phyloP scores from a whole-genome alignment of 2,888 invertebrate genomes.

The Adineta ricciae region DNA sequence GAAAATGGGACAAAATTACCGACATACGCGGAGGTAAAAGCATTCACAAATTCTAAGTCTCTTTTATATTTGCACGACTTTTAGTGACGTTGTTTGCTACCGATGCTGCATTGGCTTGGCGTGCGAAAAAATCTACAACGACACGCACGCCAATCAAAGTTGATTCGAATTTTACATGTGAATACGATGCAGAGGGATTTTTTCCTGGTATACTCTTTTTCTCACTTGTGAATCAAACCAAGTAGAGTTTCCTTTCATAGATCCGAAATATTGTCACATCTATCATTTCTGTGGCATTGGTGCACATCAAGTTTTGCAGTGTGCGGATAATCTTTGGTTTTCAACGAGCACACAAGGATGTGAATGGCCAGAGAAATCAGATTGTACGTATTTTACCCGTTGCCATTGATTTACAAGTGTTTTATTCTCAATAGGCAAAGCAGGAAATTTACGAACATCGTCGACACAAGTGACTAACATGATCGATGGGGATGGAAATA shows the following conservation, averaged over 20 bases:
- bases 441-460: constrained; percentile 18
- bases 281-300: constrained; percentile 33
- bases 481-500: constrained; percentile 21
- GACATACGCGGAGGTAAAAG: constrained; percentile 29
- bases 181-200: constrained; percentile 33
- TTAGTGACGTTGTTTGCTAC: constrained; percentile 31
- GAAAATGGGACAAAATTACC: constrained; percentile 31
- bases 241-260: too few relatives aligned
- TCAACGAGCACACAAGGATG: constrained; percentile 21
- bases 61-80: neutral
- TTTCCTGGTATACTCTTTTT: constrained; percentile 14
- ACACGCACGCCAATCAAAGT: constrained; percentile 12
- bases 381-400: neutral
- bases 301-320: constrained; percentile 25
- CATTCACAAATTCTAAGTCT: neutral
- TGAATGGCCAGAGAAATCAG: constrained; percentile 28
- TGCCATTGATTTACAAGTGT: neutral
- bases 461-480: constrained; percentile 15
- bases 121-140: constrained; percentile 29
- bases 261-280: constrained; percentile 28
- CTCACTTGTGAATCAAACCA: neutral
- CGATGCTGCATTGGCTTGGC: neutral
- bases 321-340: constrained; percentile 28
- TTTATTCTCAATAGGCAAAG: neutral
- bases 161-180: constrained; percentile 34